phyloP scores from a whole-genome alignment of 2,113 vertebrate species.

The Amphiprion percula region DNA sequence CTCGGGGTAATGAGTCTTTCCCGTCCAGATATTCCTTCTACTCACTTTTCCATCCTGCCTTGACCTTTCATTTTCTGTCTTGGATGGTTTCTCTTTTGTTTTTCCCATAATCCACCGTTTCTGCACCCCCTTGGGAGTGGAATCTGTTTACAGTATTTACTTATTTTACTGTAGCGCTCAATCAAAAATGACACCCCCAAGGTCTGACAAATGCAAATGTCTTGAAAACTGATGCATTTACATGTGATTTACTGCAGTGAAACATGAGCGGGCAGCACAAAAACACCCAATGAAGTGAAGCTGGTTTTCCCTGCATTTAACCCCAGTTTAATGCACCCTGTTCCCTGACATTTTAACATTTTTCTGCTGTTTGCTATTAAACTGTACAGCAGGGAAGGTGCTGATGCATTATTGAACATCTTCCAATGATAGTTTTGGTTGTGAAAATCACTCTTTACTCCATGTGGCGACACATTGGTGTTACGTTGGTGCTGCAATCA shows the following conservation, averaged over 20 bases:
- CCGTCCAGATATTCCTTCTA: neutral
- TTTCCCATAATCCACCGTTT: too few species aligned
- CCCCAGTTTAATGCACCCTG: neutral
- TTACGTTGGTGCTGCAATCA: too few species aligned
- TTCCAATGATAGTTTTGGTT: too few species aligned
- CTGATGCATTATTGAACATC: too few species aligned
- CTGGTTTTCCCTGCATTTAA: neutral
- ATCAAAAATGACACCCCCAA: neutral
- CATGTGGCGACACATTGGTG: too few species aligned
- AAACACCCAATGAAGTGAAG: neutral
- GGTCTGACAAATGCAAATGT: neutral
- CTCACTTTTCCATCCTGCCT: too few species aligned
- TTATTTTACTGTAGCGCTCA: neutral
- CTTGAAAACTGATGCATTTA: neutral
- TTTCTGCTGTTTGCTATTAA: too few species aligned
- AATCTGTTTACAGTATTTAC: neutral
- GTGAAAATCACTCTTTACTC: too few species aligned
- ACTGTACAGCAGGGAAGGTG: too few species aligned
- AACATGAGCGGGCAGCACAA: neutral
- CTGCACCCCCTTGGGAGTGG: too few species aligned
- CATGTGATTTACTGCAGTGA: neutral
- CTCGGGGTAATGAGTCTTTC: conserved; percentile 11
- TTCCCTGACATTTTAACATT: too few species aligned
- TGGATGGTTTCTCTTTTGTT: neutral
- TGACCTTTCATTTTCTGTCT: neutral